Evolutionary conservation across 2,888 invertebrate genomes (phyloP).

Genomic region (Sphinx pinastri): DNA sequence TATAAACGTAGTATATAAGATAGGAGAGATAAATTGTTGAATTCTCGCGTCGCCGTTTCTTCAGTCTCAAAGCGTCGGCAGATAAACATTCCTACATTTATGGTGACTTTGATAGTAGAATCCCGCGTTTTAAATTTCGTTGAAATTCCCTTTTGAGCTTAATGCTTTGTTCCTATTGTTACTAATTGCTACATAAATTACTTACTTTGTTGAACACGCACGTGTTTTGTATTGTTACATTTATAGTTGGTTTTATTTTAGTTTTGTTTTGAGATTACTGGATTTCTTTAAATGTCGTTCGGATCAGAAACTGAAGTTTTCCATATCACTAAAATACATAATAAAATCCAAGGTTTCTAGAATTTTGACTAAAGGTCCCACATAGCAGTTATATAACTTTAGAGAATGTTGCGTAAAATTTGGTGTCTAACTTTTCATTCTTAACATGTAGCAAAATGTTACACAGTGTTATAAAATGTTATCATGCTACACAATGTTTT

Average conservation of each 20-base stretch:
- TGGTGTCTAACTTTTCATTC: too few species aligned
- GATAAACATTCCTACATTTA: conserved; percentile 39
- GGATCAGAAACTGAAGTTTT: neutral
- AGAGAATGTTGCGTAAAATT: too few species aligned
- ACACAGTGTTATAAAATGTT: too few species aligned
- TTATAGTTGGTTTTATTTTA: neutral
- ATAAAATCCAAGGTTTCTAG: too few species aligned
- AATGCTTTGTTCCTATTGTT: conserved; percentile 27
- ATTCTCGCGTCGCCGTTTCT: conserved; percentile 35
- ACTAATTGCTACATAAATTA: conserved; percentile 11
- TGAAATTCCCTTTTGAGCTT: conserved; percentile 31
- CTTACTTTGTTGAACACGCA: conserved; percentile 4
- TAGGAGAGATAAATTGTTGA: conserved; percentile 35
- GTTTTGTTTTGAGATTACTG: neutral
- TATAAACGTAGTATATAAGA: conserved; percentile 3
- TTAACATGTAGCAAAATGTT: too few species aligned
- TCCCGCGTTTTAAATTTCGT: conserved; percentile 34
- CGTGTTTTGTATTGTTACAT: neutral
- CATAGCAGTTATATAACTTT: too few species aligned
- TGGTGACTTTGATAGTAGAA: conserved; percentile 40
- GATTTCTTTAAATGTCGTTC: too few species aligned
- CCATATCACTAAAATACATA: too few species aligned
- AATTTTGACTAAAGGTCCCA: too few species aligned
- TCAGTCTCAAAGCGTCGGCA: conserved; percentile 35
- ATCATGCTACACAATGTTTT: too few species aligned